These are phyloP conservation scores for Machimus atricapillus DNA, from an alignment of 2,888 invertebrate genomes.

Conservation along the genomic window DNA sequence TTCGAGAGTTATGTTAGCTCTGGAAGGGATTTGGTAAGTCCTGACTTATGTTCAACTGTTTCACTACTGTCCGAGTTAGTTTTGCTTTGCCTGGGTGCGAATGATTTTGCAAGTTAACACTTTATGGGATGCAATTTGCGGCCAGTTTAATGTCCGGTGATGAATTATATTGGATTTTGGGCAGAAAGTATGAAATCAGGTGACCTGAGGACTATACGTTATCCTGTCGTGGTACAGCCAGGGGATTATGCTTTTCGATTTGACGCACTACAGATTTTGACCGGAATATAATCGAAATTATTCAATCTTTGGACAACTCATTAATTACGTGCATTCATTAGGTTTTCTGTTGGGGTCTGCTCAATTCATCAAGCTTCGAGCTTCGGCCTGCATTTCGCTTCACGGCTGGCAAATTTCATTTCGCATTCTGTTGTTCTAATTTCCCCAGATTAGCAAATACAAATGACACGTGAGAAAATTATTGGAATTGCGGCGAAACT, in stretches of 20 bases:
- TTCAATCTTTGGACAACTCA: slow-evolving; percentile 4
- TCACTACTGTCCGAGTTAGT: background rate
- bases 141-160: slow-evolving; percentile 32
- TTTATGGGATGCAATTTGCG: slow-evolving; percentile 44
- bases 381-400: background rate
- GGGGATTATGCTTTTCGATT: slow-evolving; percentile 15
- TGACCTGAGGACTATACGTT: background rate
- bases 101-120: slow-evolving; percentile 14
- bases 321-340: slow-evolving; percentile 3
- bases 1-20: slow-evolving; percentile 81
- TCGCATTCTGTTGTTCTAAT: background rate
- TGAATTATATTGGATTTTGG: slow-evolving; percentile 43
- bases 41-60: slow-evolving; percentile 39
- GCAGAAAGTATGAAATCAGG: slow-evolving; percentile 14
- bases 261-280: background rate
- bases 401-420: background rate
- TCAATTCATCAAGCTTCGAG: background rate
- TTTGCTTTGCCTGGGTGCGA: background rate
- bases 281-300: background rate
- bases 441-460: background rate
- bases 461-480: background rate
- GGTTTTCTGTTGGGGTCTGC: background rate
- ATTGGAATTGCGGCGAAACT: background rate
- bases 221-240: background rate
- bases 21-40: slow-evolving; percentile 62